Percentiles rank a stretch among this genome's conserved stretches.
phyloP scores from a whole-genome alignment of 2,113 vertebrate species.

The Cnemophilus loriae region DNA sequence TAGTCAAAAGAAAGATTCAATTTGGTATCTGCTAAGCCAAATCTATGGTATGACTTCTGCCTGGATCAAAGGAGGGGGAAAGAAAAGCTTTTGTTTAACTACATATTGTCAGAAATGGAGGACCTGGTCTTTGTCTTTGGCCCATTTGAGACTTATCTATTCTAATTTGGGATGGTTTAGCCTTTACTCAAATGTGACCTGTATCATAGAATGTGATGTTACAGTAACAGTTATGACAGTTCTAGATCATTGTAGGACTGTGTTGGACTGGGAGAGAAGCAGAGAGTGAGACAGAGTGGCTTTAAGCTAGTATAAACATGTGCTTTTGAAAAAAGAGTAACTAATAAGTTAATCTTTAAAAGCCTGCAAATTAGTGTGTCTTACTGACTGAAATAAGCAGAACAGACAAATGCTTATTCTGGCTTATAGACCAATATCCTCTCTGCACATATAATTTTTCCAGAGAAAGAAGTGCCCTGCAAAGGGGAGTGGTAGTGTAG shows the following conservation, averaged over 20 bases:
- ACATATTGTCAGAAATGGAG: background rate
- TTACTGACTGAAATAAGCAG: background rate
- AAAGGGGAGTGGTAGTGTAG: background rate
- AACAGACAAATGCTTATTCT: background rate
- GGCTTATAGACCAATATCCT: background rate
- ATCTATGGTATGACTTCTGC: background rate
- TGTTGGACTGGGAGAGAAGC: background rate
- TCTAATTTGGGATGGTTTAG: background rate
- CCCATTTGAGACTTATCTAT: background rate
- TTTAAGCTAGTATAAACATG: background rate
- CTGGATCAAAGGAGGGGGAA: background rate
- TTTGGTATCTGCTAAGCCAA: background rate
- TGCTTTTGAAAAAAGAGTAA: background rate
- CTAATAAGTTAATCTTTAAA: background rate
- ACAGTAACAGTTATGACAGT: background rate
- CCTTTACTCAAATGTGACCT: accelerated
- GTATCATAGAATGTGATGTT: background rate
- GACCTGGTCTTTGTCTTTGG: background rate
- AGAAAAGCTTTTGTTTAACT: background rate
- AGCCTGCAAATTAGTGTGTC: background rate
- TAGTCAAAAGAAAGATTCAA: background rate
- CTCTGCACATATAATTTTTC: background rate
- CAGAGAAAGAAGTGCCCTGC: background rate
- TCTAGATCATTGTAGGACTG: background rate
- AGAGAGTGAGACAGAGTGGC: background rate